Conservation (phyloP, 2,888 invertebrate species). For the Chloromyia formosa region DNA sequence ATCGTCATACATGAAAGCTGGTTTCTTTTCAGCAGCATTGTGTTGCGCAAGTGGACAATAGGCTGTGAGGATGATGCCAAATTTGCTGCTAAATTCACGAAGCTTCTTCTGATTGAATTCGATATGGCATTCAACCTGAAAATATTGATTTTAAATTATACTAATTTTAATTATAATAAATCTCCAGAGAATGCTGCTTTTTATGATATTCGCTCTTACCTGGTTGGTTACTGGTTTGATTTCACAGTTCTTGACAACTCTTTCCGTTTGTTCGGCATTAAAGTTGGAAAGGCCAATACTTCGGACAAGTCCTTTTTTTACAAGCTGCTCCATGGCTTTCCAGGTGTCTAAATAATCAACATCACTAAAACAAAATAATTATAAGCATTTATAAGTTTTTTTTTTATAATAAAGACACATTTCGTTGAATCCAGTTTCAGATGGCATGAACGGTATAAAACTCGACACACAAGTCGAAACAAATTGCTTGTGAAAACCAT, state of each 20-base stretch:
- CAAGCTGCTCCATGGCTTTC: slow-evolving; percentile 82
- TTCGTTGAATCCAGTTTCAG: too few relatives aligned
- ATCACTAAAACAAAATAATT: slow-evolving; percentile 65
- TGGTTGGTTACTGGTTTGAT: slow-evolving; percentile 76
- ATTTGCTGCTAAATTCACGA: slow-evolving; percentile 72
- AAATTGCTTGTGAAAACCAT: too few relatives aligned
- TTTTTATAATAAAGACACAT: too few relatives aligned
- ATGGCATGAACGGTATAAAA: too few relatives aligned
- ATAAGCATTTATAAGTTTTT: not conserved
- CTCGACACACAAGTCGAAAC: too few relatives aligned
- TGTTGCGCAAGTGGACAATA: slow-evolving; percentile 80
- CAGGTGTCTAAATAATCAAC: slow-evolving; percentile 81
- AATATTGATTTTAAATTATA: slow-evolving; percentile 49
- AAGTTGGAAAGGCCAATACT: slow-evolving; percentile 91
- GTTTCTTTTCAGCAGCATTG: slow-evolving; percentile 62
- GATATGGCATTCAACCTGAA: slow-evolving; percentile 66
- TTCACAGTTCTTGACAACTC: slow-evolving; percentile 71
- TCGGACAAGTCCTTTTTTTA: slow-evolving; percentile 73
- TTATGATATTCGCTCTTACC: too few relatives aligned
- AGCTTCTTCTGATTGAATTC: slow-evolving; percentile 77
- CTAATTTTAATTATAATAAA: too few relatives aligned
- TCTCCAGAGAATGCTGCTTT: too few relatives aligned
- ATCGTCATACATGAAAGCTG: slow-evolving; percentile 66
- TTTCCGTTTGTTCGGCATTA: slow-evolving; percentile 78
- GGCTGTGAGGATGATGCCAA: slow-evolving; percentile 72